These are phyloP conservation scores for Chamaetylas fuelleborni DNA, from an alignment of 2,113 vertebrate genomes.

Conservation along the genomic window DNA sequence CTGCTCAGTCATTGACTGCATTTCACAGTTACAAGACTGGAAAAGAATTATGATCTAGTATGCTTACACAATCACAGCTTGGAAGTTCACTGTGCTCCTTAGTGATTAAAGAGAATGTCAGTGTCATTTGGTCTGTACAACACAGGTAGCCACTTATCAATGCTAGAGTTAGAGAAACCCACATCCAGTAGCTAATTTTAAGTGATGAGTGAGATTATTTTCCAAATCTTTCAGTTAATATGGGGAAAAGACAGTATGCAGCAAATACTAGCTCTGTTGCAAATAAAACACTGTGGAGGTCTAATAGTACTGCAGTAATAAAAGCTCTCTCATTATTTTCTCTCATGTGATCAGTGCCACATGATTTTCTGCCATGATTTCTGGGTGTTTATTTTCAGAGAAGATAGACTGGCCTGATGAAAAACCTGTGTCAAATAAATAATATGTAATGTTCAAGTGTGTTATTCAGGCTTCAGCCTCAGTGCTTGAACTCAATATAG, in stretches of 20 bases:
- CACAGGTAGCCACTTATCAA: not conserved
- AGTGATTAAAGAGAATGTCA: not conserved
- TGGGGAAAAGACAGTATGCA: not conserved
- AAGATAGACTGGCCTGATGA: not conserved
- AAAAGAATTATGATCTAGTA: not conserved
- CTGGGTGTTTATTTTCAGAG: not conserved
- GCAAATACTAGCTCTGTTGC: not conserved
- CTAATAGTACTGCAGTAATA: not conserved
- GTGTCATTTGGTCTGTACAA: not conserved
- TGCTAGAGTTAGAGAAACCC: not conserved
- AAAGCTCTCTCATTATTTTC: not conserved
- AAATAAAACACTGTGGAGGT: not conserved
- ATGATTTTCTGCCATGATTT: not conserved
- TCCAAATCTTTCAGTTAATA: not conserved
- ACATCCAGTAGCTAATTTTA: not conserved
- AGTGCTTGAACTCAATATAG: not conserved
- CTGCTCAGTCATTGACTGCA: not conserved
- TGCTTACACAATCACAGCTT: not conserved
- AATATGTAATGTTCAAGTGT: not conserved
- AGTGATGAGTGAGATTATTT: not conserved
- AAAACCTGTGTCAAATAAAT: not conserved
- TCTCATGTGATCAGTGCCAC: not conserved
- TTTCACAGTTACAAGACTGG: not conserved
- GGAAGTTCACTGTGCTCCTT: not conserved
- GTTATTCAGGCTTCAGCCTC: not conserved